Conservation (phyloP, 2,113 vertebrate species). For the Irena cyanogastra region DNA sequence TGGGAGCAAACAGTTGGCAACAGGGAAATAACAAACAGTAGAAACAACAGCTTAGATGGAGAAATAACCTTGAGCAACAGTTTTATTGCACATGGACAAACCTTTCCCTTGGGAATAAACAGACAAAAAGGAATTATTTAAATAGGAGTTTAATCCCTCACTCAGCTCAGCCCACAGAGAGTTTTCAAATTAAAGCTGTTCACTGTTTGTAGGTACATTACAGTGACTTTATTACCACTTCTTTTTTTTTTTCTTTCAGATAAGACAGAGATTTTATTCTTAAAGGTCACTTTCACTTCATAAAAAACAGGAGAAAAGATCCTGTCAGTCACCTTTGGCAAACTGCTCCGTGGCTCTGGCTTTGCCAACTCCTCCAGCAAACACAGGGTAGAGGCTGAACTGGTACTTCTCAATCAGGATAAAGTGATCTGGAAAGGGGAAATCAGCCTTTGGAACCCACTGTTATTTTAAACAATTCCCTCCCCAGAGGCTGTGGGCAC, state of each 20-base stretch:
- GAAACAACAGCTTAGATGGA: not conserved
- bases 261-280: not conserved
- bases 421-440: slow-evolving; percentile 79
- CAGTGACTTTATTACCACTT: not conserved
- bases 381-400: slow-evolving; percentile 86
- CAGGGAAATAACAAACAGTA: not conserved
- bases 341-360: slow-evolving; percentile 65
- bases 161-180: not conserved
- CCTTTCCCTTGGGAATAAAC: not conserved
- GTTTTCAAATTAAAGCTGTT: not conserved
- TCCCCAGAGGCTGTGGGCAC: not conserved
- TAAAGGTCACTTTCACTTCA: not conserved
- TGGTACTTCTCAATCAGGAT: slow-evolving; percentile 81
- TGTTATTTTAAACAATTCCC: not conserved
- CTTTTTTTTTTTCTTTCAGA: not conserved
- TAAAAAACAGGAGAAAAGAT: not conserved
- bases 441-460: not conserved
- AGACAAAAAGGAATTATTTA: not conserved
- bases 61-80: not conserved
- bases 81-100: not conserved
- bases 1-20: not conserved
- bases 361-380: slow-evolving; percentile 83
- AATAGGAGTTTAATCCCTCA: not conserved
- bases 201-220: not conserved
- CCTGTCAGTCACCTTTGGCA: slow-evolving; percentile 71